Evolutionary conservation across 2,113 vertebrate genomes (phyloP).

Genomic region (Lepidothrix coronata): DNA sequence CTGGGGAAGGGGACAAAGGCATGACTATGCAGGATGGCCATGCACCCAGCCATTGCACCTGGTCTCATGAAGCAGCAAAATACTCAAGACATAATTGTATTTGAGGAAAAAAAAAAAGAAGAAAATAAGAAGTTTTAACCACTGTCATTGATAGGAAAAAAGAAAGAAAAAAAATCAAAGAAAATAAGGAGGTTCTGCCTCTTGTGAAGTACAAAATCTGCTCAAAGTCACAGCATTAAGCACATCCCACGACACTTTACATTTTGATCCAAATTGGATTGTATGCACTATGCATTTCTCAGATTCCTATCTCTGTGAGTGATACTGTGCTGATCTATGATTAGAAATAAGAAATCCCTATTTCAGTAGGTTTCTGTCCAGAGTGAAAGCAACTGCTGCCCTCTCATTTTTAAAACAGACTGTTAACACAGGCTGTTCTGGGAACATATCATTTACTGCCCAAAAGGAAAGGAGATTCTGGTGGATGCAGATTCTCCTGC

Average conservation of each 20-base stretch:
- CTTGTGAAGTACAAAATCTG: not conserved
- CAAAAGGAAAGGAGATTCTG: not conserved
- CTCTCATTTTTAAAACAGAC: not conserved
- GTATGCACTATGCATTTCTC: not conserved
- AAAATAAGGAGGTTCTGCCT: not conserved
- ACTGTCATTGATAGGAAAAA: not conserved
- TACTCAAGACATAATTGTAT: not conserved
- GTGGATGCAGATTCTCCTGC: not conserved
- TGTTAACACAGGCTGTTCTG: not conserved
- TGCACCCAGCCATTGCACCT: not conserved
- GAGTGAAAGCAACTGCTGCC: not conserved
- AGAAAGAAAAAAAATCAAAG: not conserved
- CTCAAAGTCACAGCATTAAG: not conserved
- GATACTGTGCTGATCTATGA: not conserved
- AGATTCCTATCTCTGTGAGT: not conserved
- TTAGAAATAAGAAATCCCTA: not conserved
- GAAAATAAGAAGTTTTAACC: not conserved
- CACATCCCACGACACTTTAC: not conserved
- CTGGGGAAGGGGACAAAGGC: accelerated
- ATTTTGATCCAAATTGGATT: not conserved
- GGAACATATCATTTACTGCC: not conserved
- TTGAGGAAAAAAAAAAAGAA: not conserved
- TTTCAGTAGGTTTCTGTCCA: not conserved
- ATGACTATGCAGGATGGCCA: not conserved
- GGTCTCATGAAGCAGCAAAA: not conserved